Conservation (phyloP, 2,797 vertebrate genomes). For the Enteromius thamalakanensis region DNA sequence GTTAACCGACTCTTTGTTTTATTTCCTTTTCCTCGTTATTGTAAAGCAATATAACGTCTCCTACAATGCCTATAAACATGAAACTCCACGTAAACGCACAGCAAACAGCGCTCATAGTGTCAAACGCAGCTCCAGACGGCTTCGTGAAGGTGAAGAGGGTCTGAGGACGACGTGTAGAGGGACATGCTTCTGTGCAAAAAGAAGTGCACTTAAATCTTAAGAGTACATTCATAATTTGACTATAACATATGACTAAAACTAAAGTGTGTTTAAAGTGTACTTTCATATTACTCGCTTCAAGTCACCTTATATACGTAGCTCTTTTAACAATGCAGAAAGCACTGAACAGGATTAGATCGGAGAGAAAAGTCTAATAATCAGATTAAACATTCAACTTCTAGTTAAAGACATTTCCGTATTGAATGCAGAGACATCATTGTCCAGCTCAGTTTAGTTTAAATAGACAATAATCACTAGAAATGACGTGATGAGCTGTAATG, state of each 20-base stretch:
- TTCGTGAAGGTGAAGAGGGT: conserved; percentile 49
- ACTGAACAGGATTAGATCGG: too few species aligned
- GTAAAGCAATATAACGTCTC: conserved; percentile 69
- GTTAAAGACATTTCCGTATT: too few species aligned
- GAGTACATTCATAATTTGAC: too few species aligned
- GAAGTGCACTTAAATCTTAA: conserved; percentile 1
- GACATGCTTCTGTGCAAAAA: neutral
- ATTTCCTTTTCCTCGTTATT: conserved; percentile 57
- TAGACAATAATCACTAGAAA: too few species aligned
- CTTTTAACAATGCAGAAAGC: too few species aligned
- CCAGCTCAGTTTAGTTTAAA: too few species aligned
- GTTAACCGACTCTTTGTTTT: conserved; percentile 56
- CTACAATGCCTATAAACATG: conserved; percentile 52
- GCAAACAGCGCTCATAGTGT: conserved; percentile 59
- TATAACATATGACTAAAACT: too few species aligned
- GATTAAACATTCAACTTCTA: too few species aligned
- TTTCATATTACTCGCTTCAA: neutral
- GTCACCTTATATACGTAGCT: too few species aligned
- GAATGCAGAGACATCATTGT: too few species aligned
- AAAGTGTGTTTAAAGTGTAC: neutral
- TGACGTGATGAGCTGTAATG: neutral
- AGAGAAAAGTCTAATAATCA: too few species aligned
- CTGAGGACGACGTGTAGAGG: neutral
- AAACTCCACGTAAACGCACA: conserved; percentile 65
- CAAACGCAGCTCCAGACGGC: conserved; percentile 26